phyloP scores from a whole-genome alignment of 2,888 invertebrate species.

The Oscheius myriophilus region DNA sequence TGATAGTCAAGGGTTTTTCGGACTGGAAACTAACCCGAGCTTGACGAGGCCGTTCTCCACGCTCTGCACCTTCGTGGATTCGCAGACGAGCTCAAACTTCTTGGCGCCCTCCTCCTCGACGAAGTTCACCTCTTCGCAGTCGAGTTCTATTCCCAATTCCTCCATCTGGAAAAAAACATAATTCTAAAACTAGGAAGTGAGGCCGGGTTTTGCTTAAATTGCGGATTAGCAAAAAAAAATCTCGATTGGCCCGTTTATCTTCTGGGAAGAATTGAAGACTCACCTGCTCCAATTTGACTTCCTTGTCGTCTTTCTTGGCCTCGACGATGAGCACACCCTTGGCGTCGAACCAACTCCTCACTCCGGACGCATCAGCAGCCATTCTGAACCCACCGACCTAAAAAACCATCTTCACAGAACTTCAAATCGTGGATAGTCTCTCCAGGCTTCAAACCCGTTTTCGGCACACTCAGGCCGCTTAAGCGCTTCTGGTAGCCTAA shows the following conservation, averaged over 20 bases:
- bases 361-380: constrained; percentile 50
- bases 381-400: constrained; percentile 61
- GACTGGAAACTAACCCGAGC: constrained; percentile 42
- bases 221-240: too few relatives aligned
- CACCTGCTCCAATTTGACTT: constrained; percentile 46
- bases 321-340: constrained; percentile 51
- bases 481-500: too few relatives aligned
- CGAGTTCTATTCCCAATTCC: constrained; percentile 64
- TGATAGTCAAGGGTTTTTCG: too few relatives aligned
- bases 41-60: constrained; percentile 47
- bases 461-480: too few relatives aligned
- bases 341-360: constrained; percentile 61
- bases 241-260: too few relatives aligned
- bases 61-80: constrained; percentile 40
- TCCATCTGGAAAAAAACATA: constrained; percentile 51
- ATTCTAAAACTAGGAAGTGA: not conserved
- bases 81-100: constrained; percentile 58
- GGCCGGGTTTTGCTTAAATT: not conserved
- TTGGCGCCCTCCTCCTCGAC: constrained; percentile 43
- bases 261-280: not conserved
- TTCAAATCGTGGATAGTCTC: too few relatives aligned
- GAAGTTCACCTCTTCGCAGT: constrained; percentile 61
- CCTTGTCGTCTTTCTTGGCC: constrained; percentile 41
- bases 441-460: too few relatives aligned
- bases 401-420: constrained; percentile 21